Evolutionary conservation across 1,140 invertebrate species (phyloP).

Genomic region (Drusus annulatus): DNA sequence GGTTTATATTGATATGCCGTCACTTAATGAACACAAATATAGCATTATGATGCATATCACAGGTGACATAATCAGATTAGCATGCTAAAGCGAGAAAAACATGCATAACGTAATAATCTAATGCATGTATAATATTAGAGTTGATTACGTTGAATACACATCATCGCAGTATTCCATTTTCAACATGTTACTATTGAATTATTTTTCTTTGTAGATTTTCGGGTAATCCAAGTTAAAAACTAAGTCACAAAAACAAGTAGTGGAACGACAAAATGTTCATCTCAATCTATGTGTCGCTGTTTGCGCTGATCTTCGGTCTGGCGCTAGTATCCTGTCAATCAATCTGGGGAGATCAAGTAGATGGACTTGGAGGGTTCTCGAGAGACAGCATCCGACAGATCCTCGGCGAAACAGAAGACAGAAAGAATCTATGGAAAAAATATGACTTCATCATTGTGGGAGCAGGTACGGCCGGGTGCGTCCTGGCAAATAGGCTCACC

Average conservation of each 20-base stretch:
- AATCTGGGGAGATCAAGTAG: neutral
- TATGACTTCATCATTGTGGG: slow-evolving; percentile 81
- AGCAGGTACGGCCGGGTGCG: slow-evolving; percentile 81
- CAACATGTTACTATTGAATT: no score
- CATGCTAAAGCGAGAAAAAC: no score
- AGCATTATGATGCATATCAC: no score
- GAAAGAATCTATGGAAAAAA: slow-evolving; percentile 60
- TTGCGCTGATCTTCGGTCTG: neutral
- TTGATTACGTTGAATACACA: no score
- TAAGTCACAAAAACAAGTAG: neutral
- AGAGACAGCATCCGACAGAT: slow-evolving; percentile 41
- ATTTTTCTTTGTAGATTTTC: no score
- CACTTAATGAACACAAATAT: no score
- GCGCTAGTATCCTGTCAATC: neutral
- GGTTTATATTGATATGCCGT: no score
- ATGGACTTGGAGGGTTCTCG: slow-evolving; percentile 34
- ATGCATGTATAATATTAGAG: no score
- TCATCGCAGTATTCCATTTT: no score
- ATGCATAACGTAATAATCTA: no score
- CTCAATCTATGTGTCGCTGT: neutral
- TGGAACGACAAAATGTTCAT: neutral
- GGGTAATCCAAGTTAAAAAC: neutral
- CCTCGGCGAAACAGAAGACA: slow-evolving; percentile 63
- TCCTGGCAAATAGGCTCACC: slow-evolving; percentile 76
- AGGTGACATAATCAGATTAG: no score